Percentiles rank a stretch among this genome's conserved stretches.
Evolutionary conservation across 2,888 invertebrate species (phyloP).

Genomic region (Pedicia rivosa): DNA sequence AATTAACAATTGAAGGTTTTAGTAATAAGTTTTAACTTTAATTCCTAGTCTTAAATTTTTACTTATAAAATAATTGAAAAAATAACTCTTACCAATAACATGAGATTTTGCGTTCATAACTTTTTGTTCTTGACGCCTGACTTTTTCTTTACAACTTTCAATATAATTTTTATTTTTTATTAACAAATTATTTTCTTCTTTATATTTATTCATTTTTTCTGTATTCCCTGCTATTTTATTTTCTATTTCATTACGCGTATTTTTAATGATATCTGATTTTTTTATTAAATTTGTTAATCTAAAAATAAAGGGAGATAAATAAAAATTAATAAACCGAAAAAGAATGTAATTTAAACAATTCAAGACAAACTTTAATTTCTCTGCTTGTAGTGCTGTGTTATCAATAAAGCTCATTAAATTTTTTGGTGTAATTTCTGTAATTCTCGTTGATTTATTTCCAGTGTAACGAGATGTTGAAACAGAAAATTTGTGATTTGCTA

Average conservation of each 20-base stretch:
- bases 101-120: constrained; percentile 12
- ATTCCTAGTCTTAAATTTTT: too few species aligned
- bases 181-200: background rate
- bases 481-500: constrained; percentile 40
- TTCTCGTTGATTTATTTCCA: constrained; percentile 40
- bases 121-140: constrained; percentile 14
- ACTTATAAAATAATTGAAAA: too few species aligned
- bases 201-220: background rate
- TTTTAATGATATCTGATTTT: constrained; percentile 17
- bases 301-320: constrained; percentile 3
- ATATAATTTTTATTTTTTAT: background rate
- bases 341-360: constrained; percentile 13
- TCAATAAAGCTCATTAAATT: constrained; percentile 44
- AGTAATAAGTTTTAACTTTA: too few species aligned
- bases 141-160: constrained; percentile 10
- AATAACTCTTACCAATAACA: constrained; percentile 11
- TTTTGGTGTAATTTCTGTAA: constrained; percentile 35
- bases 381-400: constrained; percentile 28
- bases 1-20: too few species aligned
- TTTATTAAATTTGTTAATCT: constrained; percentile 15
- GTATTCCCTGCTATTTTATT: constrained; percentile 17
- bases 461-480: constrained; percentile 48
- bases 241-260: constrained; percentile 17
- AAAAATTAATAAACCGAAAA: background rate
- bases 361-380: constrained; percentile 17